These are phyloP conservation scores for Rhaphigaster nebulosa DNA, from an alignment of 2,888 invertebrate species.

Conservation along the genomic window DNA sequence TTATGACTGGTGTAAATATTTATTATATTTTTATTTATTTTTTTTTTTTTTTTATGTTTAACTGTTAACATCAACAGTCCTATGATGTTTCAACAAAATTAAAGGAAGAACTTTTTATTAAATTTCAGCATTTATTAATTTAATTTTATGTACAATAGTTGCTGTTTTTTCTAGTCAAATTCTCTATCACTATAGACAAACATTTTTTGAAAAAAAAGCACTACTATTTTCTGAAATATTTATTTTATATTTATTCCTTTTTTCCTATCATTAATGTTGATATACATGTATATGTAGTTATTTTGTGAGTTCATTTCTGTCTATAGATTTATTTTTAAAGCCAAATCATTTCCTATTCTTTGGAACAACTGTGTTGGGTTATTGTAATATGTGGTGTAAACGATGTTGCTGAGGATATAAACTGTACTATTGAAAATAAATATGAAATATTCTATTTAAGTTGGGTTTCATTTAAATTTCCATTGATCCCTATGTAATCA, in stretches of 20 bases:
- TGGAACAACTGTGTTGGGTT: slow-evolving; percentile 4
- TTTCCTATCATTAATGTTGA: neutral
- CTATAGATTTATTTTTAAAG: slow-evolving; percentile 15
- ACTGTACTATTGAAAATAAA: slow-evolving; percentile 44
- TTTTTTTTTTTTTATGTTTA: slow-evolving; percentile 6
- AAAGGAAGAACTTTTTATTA: neutral
- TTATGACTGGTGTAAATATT: slow-evolving; percentile 41
- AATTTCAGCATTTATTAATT: slow-evolving; percentile 25
- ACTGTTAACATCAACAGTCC: neutral
- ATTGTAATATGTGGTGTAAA: neutral
- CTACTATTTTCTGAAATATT: neutral
- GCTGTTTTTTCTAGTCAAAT: slow-evolving; percentile 38
- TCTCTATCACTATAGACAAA: slow-evolving; percentile 15
- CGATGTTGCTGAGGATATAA: slow-evolving; percentile 32
- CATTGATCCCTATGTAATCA: neutral
- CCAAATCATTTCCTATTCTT: slow-evolving; percentile 25
- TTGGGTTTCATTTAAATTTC: neutral
- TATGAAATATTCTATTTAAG: slow-evolving; percentile 50
- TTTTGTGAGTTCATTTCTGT: neutral
- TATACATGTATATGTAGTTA: neutral
- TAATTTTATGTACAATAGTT: neutral
- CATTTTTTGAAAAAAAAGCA: neutral
- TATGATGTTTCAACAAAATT: neutral
- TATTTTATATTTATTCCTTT: slow-evolving; percentile 5
- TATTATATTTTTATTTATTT: slow-evolving; percentile 19